These are phyloP conservation scores for Ptychoptera albimana DNA, from an alignment of 2,888 invertebrate species.

Conservation along the genomic window DNA sequence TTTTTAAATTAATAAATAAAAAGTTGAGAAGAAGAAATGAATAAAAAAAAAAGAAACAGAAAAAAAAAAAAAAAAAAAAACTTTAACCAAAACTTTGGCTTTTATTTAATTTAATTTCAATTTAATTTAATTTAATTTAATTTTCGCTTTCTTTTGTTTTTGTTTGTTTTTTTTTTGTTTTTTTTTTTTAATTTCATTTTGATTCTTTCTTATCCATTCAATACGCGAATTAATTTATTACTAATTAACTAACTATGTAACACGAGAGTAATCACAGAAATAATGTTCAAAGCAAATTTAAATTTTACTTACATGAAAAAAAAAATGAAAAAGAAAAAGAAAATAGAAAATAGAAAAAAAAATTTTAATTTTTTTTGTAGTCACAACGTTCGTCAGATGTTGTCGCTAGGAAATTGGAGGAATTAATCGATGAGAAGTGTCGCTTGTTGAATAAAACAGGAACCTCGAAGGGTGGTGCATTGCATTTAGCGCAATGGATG, in stretches of 20 bases:
- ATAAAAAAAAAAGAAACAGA: neutral
- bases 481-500: slow-evolving; percentile 69
- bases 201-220: too few species aligned
- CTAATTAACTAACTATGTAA: too few species aligned
- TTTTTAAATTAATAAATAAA: neutral
- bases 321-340: neutral
- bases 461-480: slow-evolving; percentile 50
- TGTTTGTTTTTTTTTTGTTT: too few species aligned
- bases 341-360: neutral
- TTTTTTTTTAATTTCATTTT: too few species aligned
- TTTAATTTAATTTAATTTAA: too few species aligned
- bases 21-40: too few species aligned
- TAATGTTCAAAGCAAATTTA: too few species aligned
- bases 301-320: too few species aligned
- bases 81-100: neutral
- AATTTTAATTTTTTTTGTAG: neutral
- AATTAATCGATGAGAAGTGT: slow-evolving; percentile 46
- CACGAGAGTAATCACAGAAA: too few species aligned
- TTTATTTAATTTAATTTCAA: neutral
- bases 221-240: too few species aligned
- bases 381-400: neutral
- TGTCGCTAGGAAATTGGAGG: slow-evolving; percentile 22
- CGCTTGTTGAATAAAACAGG: slow-evolving; percentile 43
- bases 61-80: neutral
- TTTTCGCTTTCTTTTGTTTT: too few species aligned